Conservation (phyloP, 2,888 invertebrate genomes). For the Fabriciana adippe region DNA sequence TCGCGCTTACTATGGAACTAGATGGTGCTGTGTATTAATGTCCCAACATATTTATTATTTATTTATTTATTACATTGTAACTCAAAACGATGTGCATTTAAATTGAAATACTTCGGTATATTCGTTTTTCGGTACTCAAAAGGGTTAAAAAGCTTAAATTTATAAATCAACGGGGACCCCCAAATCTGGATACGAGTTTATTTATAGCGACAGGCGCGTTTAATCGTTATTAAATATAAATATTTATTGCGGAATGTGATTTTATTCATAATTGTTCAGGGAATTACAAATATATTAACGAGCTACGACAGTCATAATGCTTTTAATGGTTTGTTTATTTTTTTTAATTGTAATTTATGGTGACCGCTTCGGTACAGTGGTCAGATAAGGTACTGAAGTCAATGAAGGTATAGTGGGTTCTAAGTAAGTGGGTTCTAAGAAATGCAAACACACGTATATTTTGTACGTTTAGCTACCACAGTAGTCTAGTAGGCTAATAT, state of each 20-base stretch:
- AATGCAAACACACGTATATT: no score
- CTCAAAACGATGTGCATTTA: no score
- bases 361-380: not conserved
- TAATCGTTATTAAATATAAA: constrained; percentile 38
- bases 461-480: no score
- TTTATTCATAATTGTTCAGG: constrained; percentile 27
- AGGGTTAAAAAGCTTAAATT: constrained; percentile 28
- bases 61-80: no score
- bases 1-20: no score
- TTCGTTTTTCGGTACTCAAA: not conserved
- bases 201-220: constrained; percentile 37
- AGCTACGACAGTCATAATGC: constrained; percentile 15
- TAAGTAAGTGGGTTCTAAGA: no score
- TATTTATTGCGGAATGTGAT: constrained; percentile 27
- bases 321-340: constrained; percentile 8
- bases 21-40: no score
- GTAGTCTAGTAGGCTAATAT: no score
- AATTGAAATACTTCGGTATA: not conserved
- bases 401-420: no score
- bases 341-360: not conserved
- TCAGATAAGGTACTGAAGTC: no score
- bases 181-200: constrained; percentile 37
- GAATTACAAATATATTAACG: constrained; percentile 28
- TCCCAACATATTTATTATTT: no score
- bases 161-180: constrained; percentile 39